Evolutionary conservation across 2,888 invertebrate genomes (phyloP).

Genomic region (Orchesellides sinensis): DNA sequence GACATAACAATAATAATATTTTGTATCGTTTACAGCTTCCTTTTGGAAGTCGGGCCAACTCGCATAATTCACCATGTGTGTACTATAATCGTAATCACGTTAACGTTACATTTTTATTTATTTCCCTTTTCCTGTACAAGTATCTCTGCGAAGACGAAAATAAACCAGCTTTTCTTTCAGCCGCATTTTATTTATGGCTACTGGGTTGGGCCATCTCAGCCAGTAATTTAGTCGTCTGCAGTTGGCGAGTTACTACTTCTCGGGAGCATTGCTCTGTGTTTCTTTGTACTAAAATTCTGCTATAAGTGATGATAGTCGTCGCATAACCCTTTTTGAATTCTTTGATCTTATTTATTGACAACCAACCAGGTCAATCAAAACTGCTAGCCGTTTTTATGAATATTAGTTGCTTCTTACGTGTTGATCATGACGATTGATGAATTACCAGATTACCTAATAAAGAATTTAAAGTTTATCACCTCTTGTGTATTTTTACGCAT

Average conservation of each 20-base stretch:
- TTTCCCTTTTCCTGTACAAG: not conserved
- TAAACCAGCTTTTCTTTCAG: not conserved
- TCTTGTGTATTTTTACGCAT: too few species aligned
- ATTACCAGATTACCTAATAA: conserved; percentile 19
- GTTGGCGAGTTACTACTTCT: too few species aligned
- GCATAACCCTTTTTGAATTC: too few species aligned
- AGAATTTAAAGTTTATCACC: too few species aligned
- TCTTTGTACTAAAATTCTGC: not conserved
- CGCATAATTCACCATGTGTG: too few species aligned
- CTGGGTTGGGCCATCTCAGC: conserved; percentile 25
- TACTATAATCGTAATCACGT: not conserved
- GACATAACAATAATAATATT: not conserved
- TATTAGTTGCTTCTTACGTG: not conserved
- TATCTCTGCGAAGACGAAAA: not conserved
- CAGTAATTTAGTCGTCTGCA: not conserved
- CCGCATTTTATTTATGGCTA: conserved; percentile 12
- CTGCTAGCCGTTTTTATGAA: not conserved
- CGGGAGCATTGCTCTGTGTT: not conserved
- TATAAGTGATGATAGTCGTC: too few species aligned
- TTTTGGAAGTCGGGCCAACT: not conserved
- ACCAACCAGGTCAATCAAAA: conserved; percentile 30
- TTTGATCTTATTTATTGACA: conserved; percentile 3
- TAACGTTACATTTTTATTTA: not conserved
- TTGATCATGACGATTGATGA: too few species aligned
- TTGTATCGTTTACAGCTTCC: not conserved